phyloP scores from a whole-genome alignment of 2,888 invertebrate species.

The Clostera curtula region DNA sequence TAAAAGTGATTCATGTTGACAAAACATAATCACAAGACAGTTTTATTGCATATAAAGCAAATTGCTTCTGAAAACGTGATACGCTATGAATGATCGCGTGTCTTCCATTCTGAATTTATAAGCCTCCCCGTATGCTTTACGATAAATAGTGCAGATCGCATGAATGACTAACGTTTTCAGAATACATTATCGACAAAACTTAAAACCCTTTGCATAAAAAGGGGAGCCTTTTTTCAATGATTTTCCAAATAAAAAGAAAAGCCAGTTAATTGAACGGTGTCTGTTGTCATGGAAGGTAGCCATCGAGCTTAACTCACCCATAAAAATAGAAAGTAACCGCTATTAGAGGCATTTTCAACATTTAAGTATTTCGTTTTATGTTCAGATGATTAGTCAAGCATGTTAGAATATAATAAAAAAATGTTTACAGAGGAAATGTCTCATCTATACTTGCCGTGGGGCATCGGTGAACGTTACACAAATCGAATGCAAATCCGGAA shows the following conservation, averaged over 20 bases:
- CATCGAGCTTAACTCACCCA: conserved; percentile 17
- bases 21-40: too few relatives aligned
- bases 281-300: conserved; percentile 52
- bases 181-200: conserved; percentile 61
- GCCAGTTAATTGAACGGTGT: conserved; percentile 45
- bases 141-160: conserved; percentile 18
- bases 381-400: conserved; percentile 9
- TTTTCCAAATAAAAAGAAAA: conserved; percentile 27
- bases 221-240: conserved; percentile 49
- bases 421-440: conserved; percentile 85
- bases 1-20: too few relatives aligned
- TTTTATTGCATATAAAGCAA: conserved; percentile 14
- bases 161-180: conserved; percentile 31
- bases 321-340: conserved; percentile 19
- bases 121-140: conserved; percentile 1
- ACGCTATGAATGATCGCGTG: conserved; percentile 18
- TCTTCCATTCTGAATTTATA: conserved; percentile 10
- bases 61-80: conserved; percentile 11
- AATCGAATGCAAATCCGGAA: conserved; percentile 59
- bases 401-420: conserved; percentile 8
- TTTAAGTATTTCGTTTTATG: conserved; percentile 6
- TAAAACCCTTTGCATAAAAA: conserved; percentile 49
- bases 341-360: conserved; percentile 6
- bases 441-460: conserved; percentile 85
- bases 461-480: conserved; percentile 68